Evolutionary conservation across 2,888 invertebrate species (phyloP), one percentile per base, ranked within the genome.

Genomic region (Eupithecia pulchellata): DNA sequence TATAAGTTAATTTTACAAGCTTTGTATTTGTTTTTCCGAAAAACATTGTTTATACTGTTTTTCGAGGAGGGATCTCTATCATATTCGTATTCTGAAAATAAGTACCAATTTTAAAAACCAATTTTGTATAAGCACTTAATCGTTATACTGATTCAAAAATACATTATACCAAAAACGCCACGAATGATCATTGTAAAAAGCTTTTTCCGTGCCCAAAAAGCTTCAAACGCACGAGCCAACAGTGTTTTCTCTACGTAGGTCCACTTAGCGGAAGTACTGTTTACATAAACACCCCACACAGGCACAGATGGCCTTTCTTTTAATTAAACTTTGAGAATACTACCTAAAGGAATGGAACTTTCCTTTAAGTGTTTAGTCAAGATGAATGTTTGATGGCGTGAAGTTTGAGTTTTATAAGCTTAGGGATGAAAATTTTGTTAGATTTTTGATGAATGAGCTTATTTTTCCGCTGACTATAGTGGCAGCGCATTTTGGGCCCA

Each of bases 251-350:
- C 57, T 57, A 29, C 61, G 57, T 58, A 66, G 55, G 25, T 57
- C 65, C 64, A 71, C 73, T 73, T 68, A 66, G 57, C 27, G 20
- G 30, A 47, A 73, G 68, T 73, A 71, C 68, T 73, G 65, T 64
- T 72, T 67, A 69, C 67, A 73, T 66, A 61, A 14, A 32, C 52
- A 30, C 64, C 72, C 63, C 66, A 52, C 69, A 57, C 58, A 13
- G 32, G 55, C 68, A 60, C 69, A 66, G 20, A 69, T 32, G 52
- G 47, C 47, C 8, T 65, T 62, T 63, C 65, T 64, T 64, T 64
- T 69, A 72, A 69, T 69, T 72, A 72, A 72, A 72, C 68, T 72
- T 58, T 14, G 17, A 63, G 58, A 68, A 57, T 29, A 29, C 27
- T 27, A 57, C 57, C 27, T 55, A 58, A 68, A 64, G 36, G 36